Base-by-base conservation (phyloP, 2,113 vertebrate species). In the Protomyctophum bolini region DNA sequence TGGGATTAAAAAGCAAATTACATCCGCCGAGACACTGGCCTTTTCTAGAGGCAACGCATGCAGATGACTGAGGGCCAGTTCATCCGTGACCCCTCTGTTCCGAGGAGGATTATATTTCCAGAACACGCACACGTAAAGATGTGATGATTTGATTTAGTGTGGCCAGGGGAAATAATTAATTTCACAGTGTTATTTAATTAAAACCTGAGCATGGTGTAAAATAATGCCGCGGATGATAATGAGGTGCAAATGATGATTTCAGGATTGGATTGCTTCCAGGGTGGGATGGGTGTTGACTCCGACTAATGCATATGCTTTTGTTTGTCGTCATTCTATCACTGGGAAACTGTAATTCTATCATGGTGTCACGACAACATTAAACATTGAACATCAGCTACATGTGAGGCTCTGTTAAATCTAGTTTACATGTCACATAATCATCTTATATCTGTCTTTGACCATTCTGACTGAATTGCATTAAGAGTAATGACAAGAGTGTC, bases 131-230 rank as follows among this genome's bases (percentile, higher is more conserved):
- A 2, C 72, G 50, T 6, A 6, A 71, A 91, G 79, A 86, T 80
- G 82, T 80, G 80, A 82, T 91, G 83, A 89, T 90, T 79, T 75
- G 70, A 88, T 85, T 90, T 69, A 87, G 75, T 72, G 49, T 69
- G 79, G 74, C 73, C 33, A 75, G 77, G 67, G 81, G 87, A 87
- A 82, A 59, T 83, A 87, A 92, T 91, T 92, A 90, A 91, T 90
- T 83, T 84, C 79, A 82, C 79, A 64, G 80, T 89, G 81, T 90
- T 91, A 84, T 91, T 92, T 89, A 89, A 92, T 91, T 88, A 91
- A 91, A 92, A 90, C 70, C 76, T 77, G 75, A 73, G 66, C 72
- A 81, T 65, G 82, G 87, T 21, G 73, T 73, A 75, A 90, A 86
- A 84, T 79, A 86, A 89, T 88, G 83, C 72, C 75, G 67, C 63